A percentile compares a stretch with the other conserved stretches of the same genome.
These are phyloP conservation scores for Harpegnathos saltator DNA, from an alignment of 1,140 invertebrate genomes.

Conservation along the genomic window DNA sequence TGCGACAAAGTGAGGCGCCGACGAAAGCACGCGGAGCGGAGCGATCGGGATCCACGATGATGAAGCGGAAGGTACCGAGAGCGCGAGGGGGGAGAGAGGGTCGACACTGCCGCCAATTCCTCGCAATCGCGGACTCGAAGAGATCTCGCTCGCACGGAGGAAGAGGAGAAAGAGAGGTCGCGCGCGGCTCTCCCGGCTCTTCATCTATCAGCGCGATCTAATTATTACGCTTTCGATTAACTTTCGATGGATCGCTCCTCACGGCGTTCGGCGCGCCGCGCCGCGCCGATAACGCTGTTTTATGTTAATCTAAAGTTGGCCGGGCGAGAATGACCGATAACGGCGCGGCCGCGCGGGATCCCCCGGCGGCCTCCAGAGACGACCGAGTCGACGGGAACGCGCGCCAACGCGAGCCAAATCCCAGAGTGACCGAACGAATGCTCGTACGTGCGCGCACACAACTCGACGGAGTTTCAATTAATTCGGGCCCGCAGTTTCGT, in stretches of 20 bases:
- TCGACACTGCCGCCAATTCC: too few relatives aligned
- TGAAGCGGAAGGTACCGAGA: too few relatives aligned
- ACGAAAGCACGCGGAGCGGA: too few relatives aligned
- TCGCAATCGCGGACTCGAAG: too few relatives aligned
- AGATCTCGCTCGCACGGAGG: too few relatives aligned
- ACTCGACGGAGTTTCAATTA: constrained; percentile 71
- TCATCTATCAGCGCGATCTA: neutral
- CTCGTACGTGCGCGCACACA: constrained; percentile 60
- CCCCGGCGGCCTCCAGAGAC: neutral
- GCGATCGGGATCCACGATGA: neutral
- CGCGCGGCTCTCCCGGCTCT: too few relatives aligned
- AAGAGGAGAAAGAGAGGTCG: too few relatives aligned
- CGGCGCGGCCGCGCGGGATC: neutral
- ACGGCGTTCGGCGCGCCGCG: too few relatives aligned
- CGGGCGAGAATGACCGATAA: constrained; percentile 17
- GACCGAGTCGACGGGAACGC: neutral
- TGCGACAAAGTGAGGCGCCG: neutral
- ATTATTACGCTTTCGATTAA: neutral
- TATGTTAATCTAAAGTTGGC: neutral
- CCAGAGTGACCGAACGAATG: constrained; percentile 43
- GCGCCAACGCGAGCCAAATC: constrained; percentile 51
- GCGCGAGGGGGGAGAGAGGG: too few relatives aligned
- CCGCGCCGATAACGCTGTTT: neutral
- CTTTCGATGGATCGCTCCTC: neutral
- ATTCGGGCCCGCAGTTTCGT: constrained; percentile 66